These are phyloP conservation scores for Glossosoma conforme DNA, from an alignment of 1,140 invertebrate species.

Conservation along the genomic window DNA sequence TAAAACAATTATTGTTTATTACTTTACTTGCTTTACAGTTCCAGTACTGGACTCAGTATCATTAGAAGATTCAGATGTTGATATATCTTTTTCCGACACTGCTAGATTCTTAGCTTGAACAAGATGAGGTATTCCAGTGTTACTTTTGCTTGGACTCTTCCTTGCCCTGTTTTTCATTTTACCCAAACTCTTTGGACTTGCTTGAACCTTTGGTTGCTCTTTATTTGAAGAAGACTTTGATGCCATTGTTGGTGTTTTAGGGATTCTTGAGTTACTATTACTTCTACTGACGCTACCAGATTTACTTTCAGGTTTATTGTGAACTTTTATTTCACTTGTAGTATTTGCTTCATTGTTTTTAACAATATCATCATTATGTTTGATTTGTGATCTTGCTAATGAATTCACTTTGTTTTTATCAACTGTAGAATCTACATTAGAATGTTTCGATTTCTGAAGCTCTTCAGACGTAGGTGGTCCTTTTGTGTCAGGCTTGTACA, in stretches of 20 bases:
- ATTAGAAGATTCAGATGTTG: conserved; percentile 48
- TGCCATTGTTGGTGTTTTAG: conserved; percentile 26
- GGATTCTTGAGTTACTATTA: conserved; percentile 25
- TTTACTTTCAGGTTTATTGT: conserved; percentile 17
- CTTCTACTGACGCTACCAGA: conserved; percentile 2
- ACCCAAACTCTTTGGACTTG: conserved; percentile 22
- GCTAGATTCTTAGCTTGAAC: conserved; percentile 36
- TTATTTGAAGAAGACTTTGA: conserved; percentile 16
- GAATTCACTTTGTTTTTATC: conserved; percentile 46
- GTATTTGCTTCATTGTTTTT: conserved; percentile 40
- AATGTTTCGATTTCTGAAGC: conserved; percentile 39
- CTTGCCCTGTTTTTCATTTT: conserved; percentile 7
- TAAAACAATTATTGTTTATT: not conserved
- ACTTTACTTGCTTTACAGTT: conserved; percentile 43
- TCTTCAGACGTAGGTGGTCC: conserved; percentile 45
- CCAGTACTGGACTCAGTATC: conserved; percentile 50
- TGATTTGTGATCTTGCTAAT: conserved; percentile 41
- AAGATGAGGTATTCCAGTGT: conserved; percentile 31
- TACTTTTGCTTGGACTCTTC: conserved; percentile 32
- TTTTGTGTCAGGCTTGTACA: conserved; percentile 43
- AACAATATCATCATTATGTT: conserved; percentile 43
- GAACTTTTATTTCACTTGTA: conserved; percentile 25
- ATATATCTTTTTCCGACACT: conserved; percentile 43
- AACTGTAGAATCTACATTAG: conserved; percentile 37
- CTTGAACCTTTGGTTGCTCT: conserved; percentile 12